Percentiles rank a stretch among this genome's conserved stretches.
Conservation (phyloP, 2,888 invertebrate genomes). For the Rhyacophila evoluta region DNA sequence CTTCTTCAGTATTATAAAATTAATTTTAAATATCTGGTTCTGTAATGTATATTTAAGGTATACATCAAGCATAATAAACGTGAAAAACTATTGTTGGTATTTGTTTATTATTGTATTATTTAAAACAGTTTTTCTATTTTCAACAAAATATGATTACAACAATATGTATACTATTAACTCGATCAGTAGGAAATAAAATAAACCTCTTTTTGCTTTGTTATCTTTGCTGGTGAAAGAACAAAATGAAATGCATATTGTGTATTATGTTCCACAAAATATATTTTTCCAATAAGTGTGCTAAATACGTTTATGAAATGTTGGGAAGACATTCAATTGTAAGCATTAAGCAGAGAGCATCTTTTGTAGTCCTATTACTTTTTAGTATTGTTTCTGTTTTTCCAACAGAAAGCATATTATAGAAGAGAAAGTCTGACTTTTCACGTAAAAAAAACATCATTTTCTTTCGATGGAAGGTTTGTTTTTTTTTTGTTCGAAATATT, state of each 20-base stretch:
- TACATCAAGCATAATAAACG: no score
- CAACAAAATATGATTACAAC: no score
- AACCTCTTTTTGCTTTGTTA: no score
- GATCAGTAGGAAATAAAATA: no score
- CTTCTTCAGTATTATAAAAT: no score
- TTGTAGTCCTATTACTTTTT: not conserved
- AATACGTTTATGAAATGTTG: constrained; percentile 3
- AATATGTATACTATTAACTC: no score
- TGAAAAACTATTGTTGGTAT: no score
- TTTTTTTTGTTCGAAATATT: not conserved
- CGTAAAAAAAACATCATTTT: constrained; percentile 7
- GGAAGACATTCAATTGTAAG: not conserved
- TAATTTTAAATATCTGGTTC: no score
- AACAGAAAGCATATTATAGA: not conserved
- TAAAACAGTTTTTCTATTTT: no score
- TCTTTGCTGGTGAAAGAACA: no score
- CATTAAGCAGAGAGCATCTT: not conserved
- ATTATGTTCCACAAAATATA: not conserved
- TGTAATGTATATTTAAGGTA: no score
- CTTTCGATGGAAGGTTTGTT: not conserved
- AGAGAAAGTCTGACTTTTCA: constrained; percentile 11
- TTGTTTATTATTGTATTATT: no score
- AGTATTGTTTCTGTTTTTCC: constrained; percentile 11
- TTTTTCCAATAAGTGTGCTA: not conserved
- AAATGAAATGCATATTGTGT: not conserved